A percentile compares a stretch with the other conserved stretches of the same genome.
phyloP scores from a whole-genome alignment of 2,888 invertebrate species.

The Athetis lepigone region DNA sequence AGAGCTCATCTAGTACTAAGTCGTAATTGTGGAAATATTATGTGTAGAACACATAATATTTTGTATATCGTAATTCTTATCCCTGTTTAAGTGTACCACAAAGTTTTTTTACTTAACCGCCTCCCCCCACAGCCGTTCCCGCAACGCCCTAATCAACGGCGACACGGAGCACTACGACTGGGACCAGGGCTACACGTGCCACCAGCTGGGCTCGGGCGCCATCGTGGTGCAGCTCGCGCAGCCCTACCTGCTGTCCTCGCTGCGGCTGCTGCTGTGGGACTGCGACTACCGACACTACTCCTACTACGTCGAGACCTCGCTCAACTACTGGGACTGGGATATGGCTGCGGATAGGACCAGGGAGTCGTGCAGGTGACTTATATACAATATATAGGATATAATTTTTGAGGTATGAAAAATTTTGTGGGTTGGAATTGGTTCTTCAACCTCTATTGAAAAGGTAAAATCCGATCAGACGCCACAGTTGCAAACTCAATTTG shows the following conservation, averaged over 20 bases:
- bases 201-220: constrained; percentile 98
- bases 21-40: too few species aligned
- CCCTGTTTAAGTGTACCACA: too few species aligned
- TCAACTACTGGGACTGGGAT: constrained; percentile 98
- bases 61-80: too few species aligned
- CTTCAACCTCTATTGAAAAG: too few species aligned
- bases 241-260: constrained; percentile 97
- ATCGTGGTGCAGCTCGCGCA: constrained; percentile 98
- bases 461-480: too few species aligned
- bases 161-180: constrained; percentile 98
- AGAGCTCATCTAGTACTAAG: too few species aligned
- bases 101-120: too few species aligned
- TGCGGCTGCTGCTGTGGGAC: constrained; percentile 99
- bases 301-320: constrained; percentile 98
- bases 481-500: too few species aligned
- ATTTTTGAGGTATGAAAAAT: too few species aligned
- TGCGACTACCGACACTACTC: constrained; percentile 98
- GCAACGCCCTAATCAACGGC: constrained; percentile 98
- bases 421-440: too few species aligned
- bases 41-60: too few species aligned
- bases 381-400: too few species aligned
- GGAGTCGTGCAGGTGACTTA: constrained; percentile 92
- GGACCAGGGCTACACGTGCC: constrained; percentile 99
- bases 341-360: constrained; percentile 97
- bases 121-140: constrained; percentile 93